Evolutionary conservation across 64 coral and sea anemone species (phyloP).

Genomic region (Dendronephthya gigantea): DNA sequence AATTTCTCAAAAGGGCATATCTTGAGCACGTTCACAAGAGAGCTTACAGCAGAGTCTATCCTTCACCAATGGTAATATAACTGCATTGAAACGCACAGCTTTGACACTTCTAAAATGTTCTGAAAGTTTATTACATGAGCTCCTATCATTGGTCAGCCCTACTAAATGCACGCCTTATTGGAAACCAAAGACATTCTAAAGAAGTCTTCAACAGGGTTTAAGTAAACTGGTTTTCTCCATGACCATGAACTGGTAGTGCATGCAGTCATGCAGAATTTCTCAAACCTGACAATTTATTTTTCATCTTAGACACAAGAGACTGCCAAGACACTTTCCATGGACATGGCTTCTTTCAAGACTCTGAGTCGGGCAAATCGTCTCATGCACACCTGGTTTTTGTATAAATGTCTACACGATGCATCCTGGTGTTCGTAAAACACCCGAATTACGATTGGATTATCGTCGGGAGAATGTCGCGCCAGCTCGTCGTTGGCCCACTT

Average conservation of each 20-base stretch:
- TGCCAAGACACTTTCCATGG: background rate
- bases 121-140: no score
- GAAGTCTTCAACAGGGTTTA: no score
- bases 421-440: background rate
- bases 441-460: background rate
- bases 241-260: no score
- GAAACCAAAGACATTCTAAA: no score
- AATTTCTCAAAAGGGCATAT: slow-evolving; percentile 65
- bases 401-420: background rate
- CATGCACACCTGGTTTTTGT: background rate
- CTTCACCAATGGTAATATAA: slow-evolving; percentile 56
- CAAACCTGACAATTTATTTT: no score
- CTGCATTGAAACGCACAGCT: background rate
- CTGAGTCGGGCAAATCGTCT: background rate
- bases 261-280: no score
- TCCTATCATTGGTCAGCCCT: no score
- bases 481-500: background rate
- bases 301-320: background rate
- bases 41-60: slow-evolving; percentile 57
- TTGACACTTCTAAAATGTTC: background rate
- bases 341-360: background rate
- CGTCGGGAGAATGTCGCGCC: background rate
- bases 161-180: no score
- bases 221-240: no score
- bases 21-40: slow-evolving; percentile 72